Conservation (phyloP, 1,140 invertebrate species). For the Drosophila orena region DNA sequence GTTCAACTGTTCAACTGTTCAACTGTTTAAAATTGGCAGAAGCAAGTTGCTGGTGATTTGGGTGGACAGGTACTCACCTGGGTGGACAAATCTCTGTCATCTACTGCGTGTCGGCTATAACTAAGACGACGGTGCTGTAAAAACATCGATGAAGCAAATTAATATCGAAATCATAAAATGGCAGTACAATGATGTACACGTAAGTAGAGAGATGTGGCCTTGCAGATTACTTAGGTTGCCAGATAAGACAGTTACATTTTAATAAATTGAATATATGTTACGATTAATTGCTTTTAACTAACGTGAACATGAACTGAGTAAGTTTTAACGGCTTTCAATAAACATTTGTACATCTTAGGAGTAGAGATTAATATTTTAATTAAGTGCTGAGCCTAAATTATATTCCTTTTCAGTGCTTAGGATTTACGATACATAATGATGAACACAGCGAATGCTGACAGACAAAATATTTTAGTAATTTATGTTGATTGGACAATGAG, state of each 20-base stretch:
- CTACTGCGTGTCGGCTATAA: slow-evolving; percentile 95
- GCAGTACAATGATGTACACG: slow-evolving; percentile 36
- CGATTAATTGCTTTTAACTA: slow-evolving; percentile 44
- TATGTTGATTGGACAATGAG: neutral
- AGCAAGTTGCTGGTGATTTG: slow-evolving; percentile 3
- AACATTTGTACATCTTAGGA: slow-evolving; percentile 69
- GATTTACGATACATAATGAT: slow-evolving; percentile 9
- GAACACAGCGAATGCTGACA: slow-evolving; percentile 15
- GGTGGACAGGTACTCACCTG: slow-evolving; percentile 85
- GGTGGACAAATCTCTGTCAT: slow-evolving; percentile 93
- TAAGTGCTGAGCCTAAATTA: slow-evolving; percentile 17
- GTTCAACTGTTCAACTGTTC: neutral
- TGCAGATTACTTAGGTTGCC: slow-evolving; percentile 34
- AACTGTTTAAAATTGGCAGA: neutral
- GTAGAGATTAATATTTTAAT: slow-evolving; percentile 36
- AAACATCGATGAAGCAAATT: slow-evolving; percentile 70
- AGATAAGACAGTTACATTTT: slow-evolving; percentile 26
- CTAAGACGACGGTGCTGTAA: slow-evolving; percentile 94
- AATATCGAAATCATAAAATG: slow-evolving; percentile 53
- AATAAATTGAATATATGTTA: slow-evolving; percentile 32
- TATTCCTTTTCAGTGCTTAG: slow-evolving; percentile 3
- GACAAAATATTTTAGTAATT: neutral
- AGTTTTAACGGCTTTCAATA: slow-evolving; percentile 58
- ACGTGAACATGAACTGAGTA: slow-evolving; percentile 64
- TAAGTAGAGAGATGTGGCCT: slow-evolving; percentile 39